These are phyloP conservation scores for Sycophaga agraensis DNA, from an alignment of 1,140 invertebrate species.

Conservation along the genomic window DNA sequence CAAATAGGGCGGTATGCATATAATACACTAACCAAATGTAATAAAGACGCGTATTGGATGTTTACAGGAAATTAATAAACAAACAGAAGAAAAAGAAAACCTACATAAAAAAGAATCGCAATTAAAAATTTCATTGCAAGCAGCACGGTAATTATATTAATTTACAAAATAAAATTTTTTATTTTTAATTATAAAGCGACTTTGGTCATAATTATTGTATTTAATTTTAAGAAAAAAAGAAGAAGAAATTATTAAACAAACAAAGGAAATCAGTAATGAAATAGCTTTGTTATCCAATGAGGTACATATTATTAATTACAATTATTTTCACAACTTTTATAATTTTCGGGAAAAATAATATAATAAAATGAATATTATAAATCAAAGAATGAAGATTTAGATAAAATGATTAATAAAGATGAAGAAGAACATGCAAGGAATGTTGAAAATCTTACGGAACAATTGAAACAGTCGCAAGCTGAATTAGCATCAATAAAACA, in stretches of 20 bases:
- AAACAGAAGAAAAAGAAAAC: neutral
- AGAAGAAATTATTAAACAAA: neutral
- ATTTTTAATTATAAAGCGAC: neutral
- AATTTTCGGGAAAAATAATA: neutral
- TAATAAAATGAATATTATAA: neutral
- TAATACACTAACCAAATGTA: too few relatives aligned
- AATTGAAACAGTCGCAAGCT: constrained; percentile 1
- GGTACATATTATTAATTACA: constrained; percentile 2
- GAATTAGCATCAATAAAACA: constrained; percentile 10
- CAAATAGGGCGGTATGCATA: too few relatives aligned
- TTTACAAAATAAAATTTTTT: neutral
- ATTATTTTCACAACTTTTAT: neutral
- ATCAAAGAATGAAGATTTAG: constrained; percentile 8
- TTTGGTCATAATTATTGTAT: neutral
- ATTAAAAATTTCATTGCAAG: neutral
- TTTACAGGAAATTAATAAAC: neutral
- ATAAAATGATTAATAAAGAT: neutral
- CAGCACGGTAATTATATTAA: constrained; percentile 1
- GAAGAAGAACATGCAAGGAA: constrained; percentile 2
- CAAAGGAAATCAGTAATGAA: constrained; percentile 5
- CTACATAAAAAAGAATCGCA: neutral
- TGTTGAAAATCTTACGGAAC: constrained; percentile 5
- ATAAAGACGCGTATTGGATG: too few relatives aligned
- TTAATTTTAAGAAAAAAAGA: neutral
- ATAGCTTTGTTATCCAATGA: constrained; percentile 3